These are phyloP conservation scores for Epinotia nisella DNA, from an alignment of 2,888 invertebrate species.

Conservation along the genomic window DNA sequence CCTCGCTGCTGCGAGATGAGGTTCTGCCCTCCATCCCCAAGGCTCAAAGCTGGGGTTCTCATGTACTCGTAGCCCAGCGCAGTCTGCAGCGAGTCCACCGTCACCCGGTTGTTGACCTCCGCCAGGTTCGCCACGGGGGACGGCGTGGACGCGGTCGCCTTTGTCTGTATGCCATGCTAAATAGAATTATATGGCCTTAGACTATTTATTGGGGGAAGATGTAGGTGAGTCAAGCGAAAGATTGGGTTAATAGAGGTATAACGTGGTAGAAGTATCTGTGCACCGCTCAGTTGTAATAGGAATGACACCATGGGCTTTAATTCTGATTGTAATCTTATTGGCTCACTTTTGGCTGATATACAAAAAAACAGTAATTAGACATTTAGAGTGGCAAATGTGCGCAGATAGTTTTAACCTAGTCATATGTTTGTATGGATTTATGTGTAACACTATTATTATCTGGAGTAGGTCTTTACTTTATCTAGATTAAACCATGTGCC, in stretches of 20 bases:
- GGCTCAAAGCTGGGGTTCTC: constrained; percentile 87
- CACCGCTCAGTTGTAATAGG: too few relatives aligned
- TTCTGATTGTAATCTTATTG: too few relatives aligned
- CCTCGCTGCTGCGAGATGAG: constrained; percentile 91
- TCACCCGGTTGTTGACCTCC: constrained; percentile 89
- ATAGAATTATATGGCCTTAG: constrained; percentile 79
- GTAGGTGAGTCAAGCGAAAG: constrained; percentile 52
- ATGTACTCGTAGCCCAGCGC: constrained; percentile 94
- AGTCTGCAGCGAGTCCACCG: constrained; percentile 89
- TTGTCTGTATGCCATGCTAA: constrained; percentile 92
- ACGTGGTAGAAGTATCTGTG: not conserved
- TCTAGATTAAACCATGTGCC: not conserved
- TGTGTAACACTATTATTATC: not conserved
- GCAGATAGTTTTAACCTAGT: too few relatives aligned
- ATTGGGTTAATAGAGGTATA: constrained; percentile 5
- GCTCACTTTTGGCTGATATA: too few relatives aligned
- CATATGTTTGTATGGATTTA: not conserved
- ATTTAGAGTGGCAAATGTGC: too few relatives aligned
- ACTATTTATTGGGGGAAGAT: constrained; percentile 58
- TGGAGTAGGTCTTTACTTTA: not conserved
- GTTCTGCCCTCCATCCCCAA: constrained; percentile 89
- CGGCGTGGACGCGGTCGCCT: constrained; percentile 93
- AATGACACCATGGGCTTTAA: too few relatives aligned
- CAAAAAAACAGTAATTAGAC: too few relatives aligned
- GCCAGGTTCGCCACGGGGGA: constrained; percentile 93